These are phyloP conservation scores for Drosophila yooni DNA, from an alignment of 2,888 invertebrate species.

Conservation along the genomic window DNA sequence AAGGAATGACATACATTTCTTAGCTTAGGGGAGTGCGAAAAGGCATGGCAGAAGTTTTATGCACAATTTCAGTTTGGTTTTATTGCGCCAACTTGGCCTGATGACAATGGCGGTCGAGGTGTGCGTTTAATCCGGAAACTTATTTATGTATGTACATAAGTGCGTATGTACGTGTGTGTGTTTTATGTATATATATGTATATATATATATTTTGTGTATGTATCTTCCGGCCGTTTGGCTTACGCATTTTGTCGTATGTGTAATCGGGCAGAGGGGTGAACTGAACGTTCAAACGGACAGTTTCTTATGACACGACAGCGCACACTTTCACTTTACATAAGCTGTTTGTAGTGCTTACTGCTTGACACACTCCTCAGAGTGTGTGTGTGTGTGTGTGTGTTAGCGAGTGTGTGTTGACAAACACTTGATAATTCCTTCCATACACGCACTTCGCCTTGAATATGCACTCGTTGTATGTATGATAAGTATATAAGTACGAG, in stretches of 20 bases:
- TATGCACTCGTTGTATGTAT: slow-evolving; percentile 18
- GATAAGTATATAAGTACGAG: slow-evolving; percentile 56
- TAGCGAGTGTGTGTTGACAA: slow-evolving; percentile 62
- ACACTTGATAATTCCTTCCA: slow-evolving; percentile 79
- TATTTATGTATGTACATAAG: slow-evolving; percentile 73
- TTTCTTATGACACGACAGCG: slow-evolving; percentile 74
- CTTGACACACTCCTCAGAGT: slow-evolving; percentile 41
- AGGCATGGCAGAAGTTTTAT: slow-evolving; percentile 48
- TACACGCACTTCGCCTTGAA: slow-evolving; percentile 69
- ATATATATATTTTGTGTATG: slow-evolving; percentile 2
- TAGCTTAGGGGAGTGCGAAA: slow-evolving; percentile 7
- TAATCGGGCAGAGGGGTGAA: slow-evolving; percentile 38
- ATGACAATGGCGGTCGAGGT: slow-evolving; percentile 60
- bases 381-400: slow-evolving; percentile 18
- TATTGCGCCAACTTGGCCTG: slow-evolving; percentile 71
- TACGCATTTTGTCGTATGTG: slow-evolving; percentile 74
- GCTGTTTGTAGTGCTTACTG: slow-evolving; percentile 68
- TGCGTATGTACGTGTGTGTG: slow-evolving; percentile 5
- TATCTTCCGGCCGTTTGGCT: slow-evolving; percentile 73
- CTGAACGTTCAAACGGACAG: slow-evolving; percentile 45
- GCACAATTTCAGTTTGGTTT: slow-evolving; percentile 68
- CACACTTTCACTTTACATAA: slow-evolving; percentile 77
- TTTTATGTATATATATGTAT: neutral
- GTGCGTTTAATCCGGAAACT: slow-evolving; percentile 78
- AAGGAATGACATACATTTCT: slow-evolving; percentile 39